Evolutionary conservation across 1,140 invertebrate genomes (phyloP), one percentile per base, ranked within the genome.

Genomic region (Metopolophium dirhodum): DNA sequence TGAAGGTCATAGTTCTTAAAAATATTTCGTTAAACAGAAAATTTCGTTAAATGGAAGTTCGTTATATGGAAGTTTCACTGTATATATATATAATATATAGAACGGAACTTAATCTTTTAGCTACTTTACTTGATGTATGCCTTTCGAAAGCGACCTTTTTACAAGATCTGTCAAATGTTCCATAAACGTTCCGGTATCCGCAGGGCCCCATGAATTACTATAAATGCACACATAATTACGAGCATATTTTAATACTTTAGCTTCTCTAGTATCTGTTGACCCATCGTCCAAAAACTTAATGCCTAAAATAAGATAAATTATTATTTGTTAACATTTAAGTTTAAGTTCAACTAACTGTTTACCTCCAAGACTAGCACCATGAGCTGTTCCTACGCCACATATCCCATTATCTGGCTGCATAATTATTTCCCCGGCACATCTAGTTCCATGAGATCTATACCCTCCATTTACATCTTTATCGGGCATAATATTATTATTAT

Each of bases 201-300:
- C 96, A 3, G 98, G 98, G 37, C 98, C 98, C 98, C 98, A 99
- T 11, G 98, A 98, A 83, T 98, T 98, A 94, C 97, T 98, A 95
- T 98, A 99, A 93, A 99, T 97, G 95, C 99, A 97, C 11, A 98
- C 97, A 94, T 97, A 95, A 94, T 97, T 96, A 91, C 96, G 95
- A 18, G 96, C 96, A 94, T 96, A 97, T 22, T 96, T 96, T 83
- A 98, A 95, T 23, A 97, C 97, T 94, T 97, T 96, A 11, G 97
- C 98, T 95, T 99, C 98, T 7, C 98, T 96, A 37, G 97, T 96
- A 95, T 99, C 98, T 94, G 97, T 98, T n/a, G 99, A 97, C 94
- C 97, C 96, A 23, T 98, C 98, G 95, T 99, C 98, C 94, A 99
- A 96, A 96, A 99, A 97, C 94, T 98, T 97, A 23, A 99, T 97